Base-by-base conservation (phyloP, 2,797 vertebrate genomes). In the Centropyge bicolor region DNA sequence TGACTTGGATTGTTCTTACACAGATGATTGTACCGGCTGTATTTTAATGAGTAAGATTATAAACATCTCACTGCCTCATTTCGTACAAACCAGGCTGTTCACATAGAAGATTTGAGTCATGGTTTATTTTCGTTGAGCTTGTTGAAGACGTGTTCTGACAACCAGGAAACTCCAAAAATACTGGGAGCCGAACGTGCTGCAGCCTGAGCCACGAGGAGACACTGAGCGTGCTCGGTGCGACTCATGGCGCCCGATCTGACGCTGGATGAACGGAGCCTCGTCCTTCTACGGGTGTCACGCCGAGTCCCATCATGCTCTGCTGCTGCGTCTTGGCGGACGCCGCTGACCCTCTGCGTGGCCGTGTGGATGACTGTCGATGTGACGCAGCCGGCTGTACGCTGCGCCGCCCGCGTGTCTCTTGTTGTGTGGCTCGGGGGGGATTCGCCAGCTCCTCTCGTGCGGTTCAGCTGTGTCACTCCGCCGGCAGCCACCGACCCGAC, bases 361-460 rank as follows among this genome's bases (percentile, higher is more conserved):
- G 17, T 2, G 2, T 2, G 17, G 67, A 49, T 43, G 70, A 65
- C 57, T 71, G 52, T 43, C 4, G 64, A 40, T 17, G 78, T 22
- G 70, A 35, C 52, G 75, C 60, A 6, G 71, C 17, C 43, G 76
- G 56, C 73, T 69, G 61, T 8, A 13, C 4, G 54, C 67, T 38
- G 66, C 45, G 0, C 49, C 16, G 52, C 14, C 49, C 16, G 52
- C 14, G 65, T 31, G 65, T 35, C 63, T 70, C 16, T 10, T 83
- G 84, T 70, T 75, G 75, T 55, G 52, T 41, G 6, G 81, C 79
- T 86, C 41, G 0, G 52, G 65, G 49, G 51, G 77, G 57, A 51
- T 36, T 81, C 82, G 76, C 78, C 76, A 73, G 73, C 76, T 56
- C 38, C 64, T 41, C 72, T 36, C 0, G 24, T 12, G 5, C 0